Evolutionary conservation across 2,888 invertebrate species (phyloP), one percentile per base, ranked within the genome.

Genomic region (Pterostichus niger): DNA sequence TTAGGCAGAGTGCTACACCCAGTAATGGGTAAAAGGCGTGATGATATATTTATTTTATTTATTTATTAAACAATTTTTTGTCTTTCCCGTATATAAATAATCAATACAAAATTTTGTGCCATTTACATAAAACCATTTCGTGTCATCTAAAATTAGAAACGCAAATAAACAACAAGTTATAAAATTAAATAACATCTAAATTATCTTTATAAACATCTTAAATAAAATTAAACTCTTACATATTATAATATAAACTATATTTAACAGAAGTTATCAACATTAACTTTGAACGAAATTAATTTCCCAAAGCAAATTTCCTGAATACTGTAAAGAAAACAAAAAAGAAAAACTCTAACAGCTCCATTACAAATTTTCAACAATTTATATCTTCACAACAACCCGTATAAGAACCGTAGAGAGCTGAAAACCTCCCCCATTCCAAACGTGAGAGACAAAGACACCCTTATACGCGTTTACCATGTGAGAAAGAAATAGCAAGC

Each of bases 351-450:
- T 56, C 35, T 35, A 73, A 82, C 75, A 75, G 59, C 73, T 75
- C 82, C 75, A 75, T 82, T 82, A 82, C 82, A 81, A 73, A 81
- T 81, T 75, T 68, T 59, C 75, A 82, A 82, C 73, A 82, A 82
- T 82, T 75, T 82, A 82, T 82, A 73, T 75, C 75, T 40, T 31
- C 17, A 46, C 59, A 80, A 24, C 78, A 78, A 24, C 64, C 64
- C 49, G 2, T 49, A 49, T 75, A 52, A 75, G 75, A 75, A 33
- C 77, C 56, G 56, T 56, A 10, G 17, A 24, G 35, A 71, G 68
- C 10, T 44, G 68, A 68, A 44, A 56, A 13, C 3, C 0, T 10
- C 17, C 7, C 56, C 56, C 56, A 56, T 17, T 6, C 56, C 17
- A 17, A 24, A 56, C 13, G 17, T 52, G n/a, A 6, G 0, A 56